Evolutionary conservation across 2,888 invertebrate species (phyloP).

Genomic region (Xestia c-nigrum): DNA sequence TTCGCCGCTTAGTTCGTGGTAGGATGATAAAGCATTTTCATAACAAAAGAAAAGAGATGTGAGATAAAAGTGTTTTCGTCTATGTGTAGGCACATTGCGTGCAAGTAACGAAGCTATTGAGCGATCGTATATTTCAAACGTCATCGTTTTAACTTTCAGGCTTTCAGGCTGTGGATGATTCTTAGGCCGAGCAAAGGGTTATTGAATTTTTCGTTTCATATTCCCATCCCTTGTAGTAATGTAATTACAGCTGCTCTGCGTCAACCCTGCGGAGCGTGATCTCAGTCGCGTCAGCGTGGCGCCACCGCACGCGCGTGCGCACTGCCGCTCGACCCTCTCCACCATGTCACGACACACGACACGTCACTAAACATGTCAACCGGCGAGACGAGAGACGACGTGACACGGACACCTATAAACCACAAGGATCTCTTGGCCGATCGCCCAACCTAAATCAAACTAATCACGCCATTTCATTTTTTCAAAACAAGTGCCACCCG

Average conservation of each 20-base stretch:
- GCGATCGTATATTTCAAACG: not conserved
- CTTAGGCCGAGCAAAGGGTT: too few relatives aligned
- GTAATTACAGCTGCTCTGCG: not conserved
- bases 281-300: conserved; percentile 24
- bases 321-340: not conserved
- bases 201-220: not conserved
- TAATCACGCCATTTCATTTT: not conserved
- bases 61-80: too few relatives aligned
- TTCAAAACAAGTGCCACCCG: not conserved
- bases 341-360: not conserved
- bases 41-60: not conserved
- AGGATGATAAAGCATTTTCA: too few relatives aligned
- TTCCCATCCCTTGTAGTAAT: not conserved
- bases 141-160: not conserved
- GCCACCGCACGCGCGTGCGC: conserved; percentile 34
- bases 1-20: not conserved
- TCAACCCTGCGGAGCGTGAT: conserved; percentile 26
- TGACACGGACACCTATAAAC: too few relatives aligned
- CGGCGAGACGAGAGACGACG: not conserved
- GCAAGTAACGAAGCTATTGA: too few relatives aligned
- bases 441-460: not conserved
- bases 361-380: conserved; percentile 8
- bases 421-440: not conserved
- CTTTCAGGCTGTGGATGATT: not conserved
- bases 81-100: too few relatives aligned